Base-by-base conservation (phyloP, 2,797 vertebrate species). In the Rhinoraja longicauda region DNA sequence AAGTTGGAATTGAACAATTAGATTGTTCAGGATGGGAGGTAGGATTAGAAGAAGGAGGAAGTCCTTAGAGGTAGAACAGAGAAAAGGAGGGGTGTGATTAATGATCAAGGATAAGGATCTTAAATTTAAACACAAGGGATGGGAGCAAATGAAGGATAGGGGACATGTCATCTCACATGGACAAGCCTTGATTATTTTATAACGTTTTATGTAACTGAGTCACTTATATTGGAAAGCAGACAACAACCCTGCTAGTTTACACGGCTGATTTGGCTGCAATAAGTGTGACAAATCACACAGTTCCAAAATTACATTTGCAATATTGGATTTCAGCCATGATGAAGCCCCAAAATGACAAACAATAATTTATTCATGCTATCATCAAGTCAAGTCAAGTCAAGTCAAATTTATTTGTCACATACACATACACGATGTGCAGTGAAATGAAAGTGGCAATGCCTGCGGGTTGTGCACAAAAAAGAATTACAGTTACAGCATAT, bases 11-110 rank as follows among this genome's bases (percentile, higher is more conserved):
- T 45, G 84, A 45, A 59, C 2, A 26, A 59, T 21, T 77, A n/a
- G 12, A n/a, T 13, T 76, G 75, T 36, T 77, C 76, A 77, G 76
- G 0, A 0, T 24, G n/a, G 57, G 19, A 70, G 29, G 0, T 2
- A 94, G 92, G 67, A 73, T 73, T 17, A 24, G 93, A 93, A 93
- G 9, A 81, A 93, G 94, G 94, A 93, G 94, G 94, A 94, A 32
- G 62, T 93, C 86, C 94, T 94, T 95, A 95, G 19, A 94, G 94
- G 94, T 78, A 91, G 90, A 79, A 93, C 93, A 93, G 94, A 95
- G 76, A 32, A 77, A 77, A 77, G 32, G 9, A 77, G 7, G 26
- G 24, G 73, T 9, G 12, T 15, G 76, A 77, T 15, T 77, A 77
- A 77, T 77, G 76, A 36, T 10, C 12, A 77, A 77, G 76, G 76